Evolutionary conservation across 35 echinoderm and acorn worm species (phyloP), one percentile per base, ranked within the genome.

Genomic region (Chiridota heheva): DNA sequence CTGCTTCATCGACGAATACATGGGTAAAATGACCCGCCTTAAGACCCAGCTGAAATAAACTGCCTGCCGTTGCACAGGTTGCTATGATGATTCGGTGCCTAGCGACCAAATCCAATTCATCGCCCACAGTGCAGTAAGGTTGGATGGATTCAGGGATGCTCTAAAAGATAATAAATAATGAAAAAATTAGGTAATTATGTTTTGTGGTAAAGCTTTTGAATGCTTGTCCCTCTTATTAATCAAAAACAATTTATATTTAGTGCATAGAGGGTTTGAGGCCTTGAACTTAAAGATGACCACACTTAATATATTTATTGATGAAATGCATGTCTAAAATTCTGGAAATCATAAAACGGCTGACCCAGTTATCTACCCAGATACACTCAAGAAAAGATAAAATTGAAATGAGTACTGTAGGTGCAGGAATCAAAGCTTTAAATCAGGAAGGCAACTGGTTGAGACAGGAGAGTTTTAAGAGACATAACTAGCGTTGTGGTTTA

Each of bases 1-100:
- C 91, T 0, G 94, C 93, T 66, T 96, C 92, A 65, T 96, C 92
- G 12, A 90, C 40, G 56, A 90, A 85, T 27, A 96, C 88, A 58
- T 96, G 92, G 30, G 92, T 83, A 65, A 96, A 96, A 53, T 96
- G 91, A 20, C 90, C 84, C 1, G 90, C 68, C 70, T 87, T 88
- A 6, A 97, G 67, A 24, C 89, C 89, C 27, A 91, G 81, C 44
- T 91, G 85, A 61, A 88, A 97, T 60, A 97, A 81, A 25, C 34
- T 24, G 2, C 94, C 94, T 0, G 89, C 88, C 8, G 80, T 88
- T 35, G 56, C 57, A 40, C 94, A 91, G 8, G 94, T 97, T 15
- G 76, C 72, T 6, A 97, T 64, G 36, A 97, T 84, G 62, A 97
- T 97, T 1, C 79, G 58, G 41, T 91, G 84, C 33, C 90, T 84